Conservation (phyloP, 1,140 invertebrate species). For the Conus betulinus region DNA sequence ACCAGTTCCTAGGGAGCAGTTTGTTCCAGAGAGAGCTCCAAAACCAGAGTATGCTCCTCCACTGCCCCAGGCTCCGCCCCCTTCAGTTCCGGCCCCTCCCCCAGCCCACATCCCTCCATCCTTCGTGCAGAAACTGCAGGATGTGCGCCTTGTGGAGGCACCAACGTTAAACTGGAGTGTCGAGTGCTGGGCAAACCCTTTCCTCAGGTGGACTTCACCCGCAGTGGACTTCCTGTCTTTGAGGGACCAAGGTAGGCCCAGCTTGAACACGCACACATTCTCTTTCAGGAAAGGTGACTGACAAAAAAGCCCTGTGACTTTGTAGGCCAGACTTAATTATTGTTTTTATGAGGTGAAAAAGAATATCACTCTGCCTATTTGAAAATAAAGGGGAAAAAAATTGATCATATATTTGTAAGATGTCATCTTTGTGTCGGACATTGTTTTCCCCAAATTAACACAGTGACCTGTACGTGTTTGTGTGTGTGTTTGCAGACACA, state of each 20-base stretch:
- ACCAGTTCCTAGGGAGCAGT: slow-evolving; percentile 40
- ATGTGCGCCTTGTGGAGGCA: slow-evolving; percentile 64
- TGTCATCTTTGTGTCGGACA: too few relatives aligned
- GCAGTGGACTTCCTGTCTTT: slow-evolving; percentile 68
- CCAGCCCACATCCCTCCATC: slow-evolving; percentile 61
- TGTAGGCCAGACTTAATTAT: too few relatives aligned
- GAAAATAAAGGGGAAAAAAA: too few relatives aligned
- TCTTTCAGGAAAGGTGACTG: too few relatives aligned
- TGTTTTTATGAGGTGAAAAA: too few relatives aligned
- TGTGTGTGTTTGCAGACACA: slow-evolving; percentile 54
- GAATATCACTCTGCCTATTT: too few relatives aligned
- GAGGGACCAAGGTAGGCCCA: slow-evolving; percentile 64
- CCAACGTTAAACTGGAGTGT: slow-evolving; percentile 74
- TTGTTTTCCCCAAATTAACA: too few relatives aligned
- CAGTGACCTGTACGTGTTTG: background rate
- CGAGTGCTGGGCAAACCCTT: slow-evolving; percentile 76
- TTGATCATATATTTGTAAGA: too few relatives aligned
- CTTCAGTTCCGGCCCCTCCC: slow-evolving; percentile 35
- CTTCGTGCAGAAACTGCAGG: slow-evolving; percentile 80
- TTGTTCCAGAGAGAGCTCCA: slow-evolving; percentile 27
- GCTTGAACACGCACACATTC: background rate
- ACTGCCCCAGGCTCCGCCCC: slow-evolving; percentile 41
- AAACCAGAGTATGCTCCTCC: slow-evolving; percentile 40
- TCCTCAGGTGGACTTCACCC: slow-evolving; percentile 76
- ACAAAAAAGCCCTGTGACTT: too few relatives aligned